These are phyloP conservation scores for Rhinolophus ferrumequinum DNA, from an alignment of 2,113 vertebrate genomes.

Conservation along the genomic window DNA sequence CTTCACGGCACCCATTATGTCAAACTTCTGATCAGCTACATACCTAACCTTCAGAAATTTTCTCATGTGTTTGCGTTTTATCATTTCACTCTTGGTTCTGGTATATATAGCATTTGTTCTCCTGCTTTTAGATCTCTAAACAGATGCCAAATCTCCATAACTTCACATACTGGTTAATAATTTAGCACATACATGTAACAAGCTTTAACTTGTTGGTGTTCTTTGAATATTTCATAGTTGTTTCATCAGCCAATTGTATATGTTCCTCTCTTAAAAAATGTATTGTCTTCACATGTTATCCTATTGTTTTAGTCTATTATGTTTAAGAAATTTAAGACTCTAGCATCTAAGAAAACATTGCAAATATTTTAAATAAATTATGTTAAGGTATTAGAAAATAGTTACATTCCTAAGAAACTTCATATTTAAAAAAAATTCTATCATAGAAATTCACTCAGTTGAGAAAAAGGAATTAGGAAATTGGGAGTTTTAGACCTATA, in stretches of 20 bases:
- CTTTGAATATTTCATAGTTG: neutral
- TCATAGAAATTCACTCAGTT: neutral
- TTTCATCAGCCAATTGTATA: neutral
- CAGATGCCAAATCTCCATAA: neutral
- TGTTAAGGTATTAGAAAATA: slow-evolving; percentile 10
- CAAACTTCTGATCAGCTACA: neutral
- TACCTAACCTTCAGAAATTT: neutral
- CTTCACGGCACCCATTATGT: neutral
- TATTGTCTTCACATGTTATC: neutral
- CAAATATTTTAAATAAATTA: neutral
- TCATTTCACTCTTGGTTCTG: neutral
- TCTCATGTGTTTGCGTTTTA: neutral
- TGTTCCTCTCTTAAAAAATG: neutral
- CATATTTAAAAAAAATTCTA: neutral
- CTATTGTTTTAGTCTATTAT: neutral
- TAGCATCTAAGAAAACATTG: neutral
- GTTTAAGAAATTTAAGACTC: slow-evolving; percentile 7
- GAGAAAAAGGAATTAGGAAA: neutral
- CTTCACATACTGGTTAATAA: neutral
- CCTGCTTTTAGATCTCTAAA: neutral
- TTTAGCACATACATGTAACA: neutral
- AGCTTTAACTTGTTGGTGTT: neutral
- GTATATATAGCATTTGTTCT: neutral
- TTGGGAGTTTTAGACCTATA: neutral
- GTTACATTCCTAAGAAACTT: neutral